A percentile compares a stretch with the other conserved stretches of the same genome.
Conservation (phyloP, 2,888 invertebrate genomes). For the Dermolepida albohirtum region DNA sequence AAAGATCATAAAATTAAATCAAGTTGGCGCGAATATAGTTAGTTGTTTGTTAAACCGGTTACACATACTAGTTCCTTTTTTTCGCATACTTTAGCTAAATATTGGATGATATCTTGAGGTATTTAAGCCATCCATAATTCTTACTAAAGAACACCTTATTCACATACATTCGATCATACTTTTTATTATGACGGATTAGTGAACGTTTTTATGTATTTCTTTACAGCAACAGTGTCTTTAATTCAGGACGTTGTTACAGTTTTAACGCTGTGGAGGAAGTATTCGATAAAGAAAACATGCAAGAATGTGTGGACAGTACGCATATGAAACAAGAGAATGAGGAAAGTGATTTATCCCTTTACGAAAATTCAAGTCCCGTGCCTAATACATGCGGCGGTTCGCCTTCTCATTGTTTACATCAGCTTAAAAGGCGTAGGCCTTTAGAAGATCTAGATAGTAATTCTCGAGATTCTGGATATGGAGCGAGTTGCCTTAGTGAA, state of each 20-base stretch:
- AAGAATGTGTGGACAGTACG: slow-evolving; percentile 50
- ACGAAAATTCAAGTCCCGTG: slow-evolving; percentile 54
- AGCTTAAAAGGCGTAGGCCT: slow-evolving; percentile 59
- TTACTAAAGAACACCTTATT: background rate
- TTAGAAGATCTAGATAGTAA: slow-evolving; percentile 68
- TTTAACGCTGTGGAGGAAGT: slow-evolving; percentile 13
- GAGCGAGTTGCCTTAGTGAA: slow-evolving; percentile 61
- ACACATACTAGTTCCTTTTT: slow-evolving; percentile 24
- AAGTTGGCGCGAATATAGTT: slow-evolving; percentile 25
- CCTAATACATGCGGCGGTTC: slow-evolving; percentile 52
- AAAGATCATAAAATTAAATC: slow-evolving; percentile 4
- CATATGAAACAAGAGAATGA: slow-evolving; percentile 59
- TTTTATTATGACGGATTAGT: background rate
- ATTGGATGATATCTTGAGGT: slow-evolving; percentile 31
- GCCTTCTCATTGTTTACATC: slow-evolving; percentile 55
- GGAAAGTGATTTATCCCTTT: slow-evolving; percentile 60
- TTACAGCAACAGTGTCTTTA: slow-evolving; percentile 32
- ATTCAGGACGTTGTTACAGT: slow-evolving; percentile 25
- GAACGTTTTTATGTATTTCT: slow-evolving; percentile 9
- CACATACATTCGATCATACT: background rate
- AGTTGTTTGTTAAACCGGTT: slow-evolving; percentile 36
- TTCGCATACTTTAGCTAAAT: slow-evolving; percentile 25
- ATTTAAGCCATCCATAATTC: slow-evolving; percentile 13
- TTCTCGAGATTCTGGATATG: slow-evolving; percentile 72
- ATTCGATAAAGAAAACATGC: slow-evolving; percentile 57